A percentile compares a stretch with the other conserved stretches of the same genome.
Evolutionary conservation across 1,140 invertebrate genomes (phyloP).

Genomic region (Nebria ingens): DNA sequence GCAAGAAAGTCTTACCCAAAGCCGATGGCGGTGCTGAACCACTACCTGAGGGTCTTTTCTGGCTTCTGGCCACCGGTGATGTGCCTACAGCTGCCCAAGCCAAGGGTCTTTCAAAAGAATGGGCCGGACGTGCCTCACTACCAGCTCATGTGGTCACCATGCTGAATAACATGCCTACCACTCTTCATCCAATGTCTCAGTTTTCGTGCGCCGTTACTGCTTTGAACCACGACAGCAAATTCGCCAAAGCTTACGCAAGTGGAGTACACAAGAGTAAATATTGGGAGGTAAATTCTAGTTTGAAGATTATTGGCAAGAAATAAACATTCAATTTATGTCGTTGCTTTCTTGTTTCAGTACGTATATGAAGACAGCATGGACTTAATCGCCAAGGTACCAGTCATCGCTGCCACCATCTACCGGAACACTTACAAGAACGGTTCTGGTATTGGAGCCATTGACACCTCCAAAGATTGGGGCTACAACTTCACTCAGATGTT

Average conservation of each 20-base stretch:
- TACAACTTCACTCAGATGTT: constrained; percentile 77
- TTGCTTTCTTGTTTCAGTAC: constrained; percentile 37
- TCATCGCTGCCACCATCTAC: constrained; percentile 84
- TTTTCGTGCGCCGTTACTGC: constrained; percentile 75
- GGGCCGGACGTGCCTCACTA: constrained; percentile 70
- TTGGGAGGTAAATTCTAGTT: constrained; percentile 60
- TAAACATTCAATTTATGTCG: too few species aligned
- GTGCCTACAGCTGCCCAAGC: constrained; percentile 67
- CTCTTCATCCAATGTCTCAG: constrained; percentile 82
- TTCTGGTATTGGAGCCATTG: constrained; percentile 66
- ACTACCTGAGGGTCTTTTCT: constrained; percentile 82
- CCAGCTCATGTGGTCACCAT: constrained; percentile 82
- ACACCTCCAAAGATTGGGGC: constrained; percentile 75
- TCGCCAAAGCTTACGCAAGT: constrained; percentile 70
- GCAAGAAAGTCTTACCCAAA: constrained; percentile 77
- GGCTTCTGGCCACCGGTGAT: constrained; percentile 78
- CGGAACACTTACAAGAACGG: constrained; percentile 66
- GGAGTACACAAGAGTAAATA: constrained; percentile 74
- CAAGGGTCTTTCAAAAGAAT: constrained; percentile 64
- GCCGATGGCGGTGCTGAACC: constrained; percentile 67
- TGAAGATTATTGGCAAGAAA: not conserved
- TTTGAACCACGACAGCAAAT: constrained; percentile 77
- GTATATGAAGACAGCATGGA: constrained; percentile 82
- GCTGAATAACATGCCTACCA: constrained; percentile 75
- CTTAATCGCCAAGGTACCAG: constrained; percentile 79